Evolutionary conservation across 2,113 vertebrate genomes (phyloP).

Genomic region (Baryphthengus martii): DNA sequence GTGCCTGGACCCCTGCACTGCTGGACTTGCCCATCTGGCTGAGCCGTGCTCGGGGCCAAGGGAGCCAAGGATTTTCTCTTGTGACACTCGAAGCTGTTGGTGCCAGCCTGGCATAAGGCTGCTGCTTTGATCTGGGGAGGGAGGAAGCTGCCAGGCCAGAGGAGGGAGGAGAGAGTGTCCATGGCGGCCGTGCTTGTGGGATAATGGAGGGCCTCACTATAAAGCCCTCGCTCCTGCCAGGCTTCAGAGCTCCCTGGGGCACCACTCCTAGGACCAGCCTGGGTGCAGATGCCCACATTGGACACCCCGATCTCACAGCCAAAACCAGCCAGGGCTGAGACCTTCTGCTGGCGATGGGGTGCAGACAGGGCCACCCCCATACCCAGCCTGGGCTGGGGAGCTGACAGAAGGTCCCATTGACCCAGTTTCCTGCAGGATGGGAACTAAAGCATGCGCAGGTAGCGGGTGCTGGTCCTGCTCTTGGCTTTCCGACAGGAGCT

Average conservation of each 20-base stretch:
- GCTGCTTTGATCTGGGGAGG: not conserved
- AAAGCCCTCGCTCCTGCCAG: not conserved
- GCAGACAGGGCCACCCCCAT: not conserved
- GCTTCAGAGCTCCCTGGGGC: not conserved
- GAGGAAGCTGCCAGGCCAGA: not conserved
- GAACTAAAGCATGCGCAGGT: not conserved
- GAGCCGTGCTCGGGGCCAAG: not conserved
- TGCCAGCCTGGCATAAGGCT: not conserved
- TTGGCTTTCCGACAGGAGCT: not conserved
- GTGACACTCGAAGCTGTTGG: not conserved
- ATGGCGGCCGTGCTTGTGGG: not conserved
- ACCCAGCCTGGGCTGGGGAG: not conserved
- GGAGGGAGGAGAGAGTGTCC: not conserved
- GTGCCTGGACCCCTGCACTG: not conserved
- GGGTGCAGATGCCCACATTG: not conserved
- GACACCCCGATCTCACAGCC: accelerated
- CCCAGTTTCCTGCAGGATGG: not conserved
- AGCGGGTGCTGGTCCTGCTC: accelerated
- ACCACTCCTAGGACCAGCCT: not conserved
- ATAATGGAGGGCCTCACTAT: accelerated
- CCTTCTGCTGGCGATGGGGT: not conserved
- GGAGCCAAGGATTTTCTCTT: not conserved
- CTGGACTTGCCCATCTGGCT: not conserved
- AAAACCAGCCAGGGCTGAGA: not conserved
- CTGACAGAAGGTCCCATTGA: not conserved